Base-by-base conservation (phyloP, 2,888 invertebrate species). In the Mesoligia furuncula region DNA sequence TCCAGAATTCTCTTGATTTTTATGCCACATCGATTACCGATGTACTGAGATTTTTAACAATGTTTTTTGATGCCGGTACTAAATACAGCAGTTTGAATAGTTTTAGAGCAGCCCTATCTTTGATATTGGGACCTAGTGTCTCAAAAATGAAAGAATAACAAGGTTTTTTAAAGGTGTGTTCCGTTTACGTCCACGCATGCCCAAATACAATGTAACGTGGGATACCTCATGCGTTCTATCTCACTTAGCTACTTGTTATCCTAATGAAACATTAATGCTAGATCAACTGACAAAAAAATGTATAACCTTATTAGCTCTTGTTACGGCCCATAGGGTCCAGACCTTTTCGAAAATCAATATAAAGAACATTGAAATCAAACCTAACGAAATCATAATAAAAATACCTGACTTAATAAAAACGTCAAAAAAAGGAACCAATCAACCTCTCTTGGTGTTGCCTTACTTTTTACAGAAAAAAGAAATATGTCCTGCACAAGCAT, bases 1-100 rank as follows among this genome's bases (percentile, higher is more conserved):
- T 65, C 39, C 65, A 65, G 39, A 65, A 65, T 65, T 39, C 62
- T 64, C 65, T 65, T 65, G 65, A 65, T 39, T 65, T 11, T n/a
- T 65, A 42, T 65, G 65, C 39, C n/a, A 42, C 42, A 24, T 65
- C 65, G n/a, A 65, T 65, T 65, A 42, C 42, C 39, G 39, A 42
- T 65, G 42, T 65, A 65, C 48, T 48, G 48, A 48, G 48, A 17
- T 48, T 48, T 48, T 48, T 13, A 48, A 48, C 5, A 48, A 48
- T 48, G 17, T 17, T 48, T 48, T 17, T 48, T 48, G 17, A 48
- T 48, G 17, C 48, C 48, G 17, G 48, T 6, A 48, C 48, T 48
- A 48, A 17, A 17, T 48, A 48, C 48, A 48, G 48, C 17, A 48
- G 48, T 48, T 48, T 48, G 48, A 48, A 48, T 48, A 17, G 48